Conservation (phyloP, 2,113 vertebrate species). For the Motacilla tschutschensis region DNA sequence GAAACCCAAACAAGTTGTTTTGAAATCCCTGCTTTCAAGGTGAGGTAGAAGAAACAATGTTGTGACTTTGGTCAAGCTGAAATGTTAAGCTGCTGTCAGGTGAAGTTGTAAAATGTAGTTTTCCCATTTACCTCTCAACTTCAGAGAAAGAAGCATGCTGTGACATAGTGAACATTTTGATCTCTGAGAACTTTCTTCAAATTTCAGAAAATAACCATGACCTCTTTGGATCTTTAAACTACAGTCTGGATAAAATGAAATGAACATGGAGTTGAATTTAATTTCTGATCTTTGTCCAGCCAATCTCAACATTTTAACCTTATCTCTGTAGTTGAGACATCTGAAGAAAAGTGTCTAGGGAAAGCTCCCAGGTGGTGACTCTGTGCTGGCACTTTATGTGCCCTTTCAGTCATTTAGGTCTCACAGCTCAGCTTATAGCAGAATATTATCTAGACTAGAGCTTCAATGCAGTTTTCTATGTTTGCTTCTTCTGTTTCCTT, state of each 20-base stretch:
- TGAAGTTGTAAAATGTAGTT: slow-evolving; percentile 9
- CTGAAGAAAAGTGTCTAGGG: slow-evolving; percentile 41
- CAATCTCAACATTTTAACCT: slow-evolving; percentile 58
- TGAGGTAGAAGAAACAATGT: not conserved
- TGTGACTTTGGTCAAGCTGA: not conserved
- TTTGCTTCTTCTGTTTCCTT: not conserved
- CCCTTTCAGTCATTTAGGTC: slow-evolving; percentile 19
- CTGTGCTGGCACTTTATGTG: not conserved
- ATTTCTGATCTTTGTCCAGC: slow-evolving; percentile 53
- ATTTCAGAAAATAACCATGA: slow-evolving; percentile 42
- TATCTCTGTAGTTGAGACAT: slow-evolving; percentile 41
- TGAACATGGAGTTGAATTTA: slow-evolving; percentile 41
- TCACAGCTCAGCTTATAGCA: slow-evolving; percentile 11
- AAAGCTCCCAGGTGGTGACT: slow-evolving; percentile 37
- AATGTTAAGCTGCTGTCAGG: not conserved
- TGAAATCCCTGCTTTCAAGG: not conserved
- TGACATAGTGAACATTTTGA: slow-evolving; percentile 44
- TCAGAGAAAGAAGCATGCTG: slow-evolving; percentile 19
- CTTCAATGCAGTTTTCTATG: not conserved
- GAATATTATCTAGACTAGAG: not conserved
- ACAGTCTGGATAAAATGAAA: slow-evolving; percentile 43
- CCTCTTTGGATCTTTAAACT: slow-evolving; percentile 38
- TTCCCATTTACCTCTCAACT: slow-evolving; percentile 30
- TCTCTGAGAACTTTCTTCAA: slow-evolving; percentile 37
- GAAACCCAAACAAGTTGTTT: not conserved